phyloP scores from a whole-genome alignment of 2,888 invertebrate species.

The Stictocephala bisonia region DNA sequence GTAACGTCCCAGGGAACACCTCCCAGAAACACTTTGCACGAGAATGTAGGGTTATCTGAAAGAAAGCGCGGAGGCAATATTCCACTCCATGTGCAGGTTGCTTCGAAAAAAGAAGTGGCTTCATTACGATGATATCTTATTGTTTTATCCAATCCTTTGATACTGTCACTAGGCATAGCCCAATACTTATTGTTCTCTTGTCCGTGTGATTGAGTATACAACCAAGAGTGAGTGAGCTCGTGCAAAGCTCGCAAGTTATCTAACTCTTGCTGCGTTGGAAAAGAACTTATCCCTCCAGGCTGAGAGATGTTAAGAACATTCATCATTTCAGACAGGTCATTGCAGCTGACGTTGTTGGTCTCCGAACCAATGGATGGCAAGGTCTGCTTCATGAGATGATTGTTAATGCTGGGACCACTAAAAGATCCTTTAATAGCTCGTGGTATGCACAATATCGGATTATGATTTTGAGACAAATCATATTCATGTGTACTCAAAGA shows the following conservation, averaged over 20 bases:
- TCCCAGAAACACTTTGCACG: slow-evolving; percentile 93
- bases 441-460: too few species aligned
- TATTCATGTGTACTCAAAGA: too few species aligned
- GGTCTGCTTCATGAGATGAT: too few species aligned
- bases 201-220: too few species aligned
- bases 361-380: not conserved
- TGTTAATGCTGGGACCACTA: too few species aligned
- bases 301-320: not conserved
- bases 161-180: too few species aligned
- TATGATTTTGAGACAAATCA: too few species aligned
- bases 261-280: not conserved
- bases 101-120: too few species aligned
- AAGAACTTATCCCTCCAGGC: not conserved
- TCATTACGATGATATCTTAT: too few species aligned
- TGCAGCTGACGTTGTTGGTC: not conserved
- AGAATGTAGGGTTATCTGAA: slow-evolving; percentile 79
- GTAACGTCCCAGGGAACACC: slow-evolving; percentile 98
- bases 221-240: not conserved
- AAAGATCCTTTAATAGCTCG: too few species aligned
- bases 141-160: too few species aligned
- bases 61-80: slow-evolving; percentile 79
- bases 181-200: too few species aligned
- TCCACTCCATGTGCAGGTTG: slow-evolving; percentile 90
- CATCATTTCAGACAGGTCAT: not conserved
- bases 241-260: not conserved